Evolutionary conservation across 1,140 invertebrate genomes (phyloP), one percentile per base, ranked within the genome.

Genomic region (Gonioctena quinquepunctata): DNA sequence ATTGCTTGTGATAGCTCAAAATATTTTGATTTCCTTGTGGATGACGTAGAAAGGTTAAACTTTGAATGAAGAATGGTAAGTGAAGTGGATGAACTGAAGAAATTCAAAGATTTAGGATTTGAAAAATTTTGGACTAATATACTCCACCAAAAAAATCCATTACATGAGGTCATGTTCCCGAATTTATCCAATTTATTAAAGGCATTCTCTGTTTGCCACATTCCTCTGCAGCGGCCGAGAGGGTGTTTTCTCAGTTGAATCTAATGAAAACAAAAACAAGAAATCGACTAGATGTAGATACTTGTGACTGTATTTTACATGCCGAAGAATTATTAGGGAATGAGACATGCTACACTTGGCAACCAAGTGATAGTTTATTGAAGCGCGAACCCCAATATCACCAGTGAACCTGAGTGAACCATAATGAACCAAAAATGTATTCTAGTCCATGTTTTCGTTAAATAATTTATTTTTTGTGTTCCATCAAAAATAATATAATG

Each of bases 191-290:
- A 26, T 11, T 60, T 60, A 22, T 21, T 60, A 60, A 60, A 60
- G 23, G 57, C 13, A 26, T 60, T 19, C 25, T 60, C 7, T 60
- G 21, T 60, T 28, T 60, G 13, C 57, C 57, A n/a, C 57, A 60
- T 28, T 60, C 57, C 23, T 60, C 57, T 60, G 57, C 57, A 11
- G 26, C 13, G 3, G 57, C 57, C 13, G 57, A 60, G 27, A 23
- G 23, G 6, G 23, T 25, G 11, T 60, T 60, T 60, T 60, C 57
- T 13, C 57, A 60, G n/a, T 18, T 60, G 26, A 50, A 5, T 42
- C 42, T 63, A 23, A 16, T 63, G 23, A 63, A 63, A 63, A 63
- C 42, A 42, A 63, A 63, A 63, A 13, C 11, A 6, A 1, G 26
- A 5, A 63, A 63, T 19, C 25, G 61, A 7, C 21, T 63, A 26